These are phyloP conservation scores for Pluvianellus socialis DNA, from an alignment of 2,113 vertebrate genomes.

Conservation along the genomic window DNA sequence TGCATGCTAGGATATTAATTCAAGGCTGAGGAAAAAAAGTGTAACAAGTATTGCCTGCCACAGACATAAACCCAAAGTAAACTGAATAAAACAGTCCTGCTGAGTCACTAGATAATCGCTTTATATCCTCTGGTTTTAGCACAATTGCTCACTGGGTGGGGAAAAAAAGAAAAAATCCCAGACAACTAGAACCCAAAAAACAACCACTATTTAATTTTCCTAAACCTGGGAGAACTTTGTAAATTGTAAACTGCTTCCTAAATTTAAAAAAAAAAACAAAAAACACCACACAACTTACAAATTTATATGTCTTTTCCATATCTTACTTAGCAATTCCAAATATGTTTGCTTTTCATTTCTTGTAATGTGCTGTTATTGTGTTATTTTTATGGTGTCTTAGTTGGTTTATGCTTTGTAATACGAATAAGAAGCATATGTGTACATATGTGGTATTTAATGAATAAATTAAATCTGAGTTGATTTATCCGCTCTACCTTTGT, in stretches of 20 bases:
- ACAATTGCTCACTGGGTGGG: neutral
- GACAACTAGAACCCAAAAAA: neutral
- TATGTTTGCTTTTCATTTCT: neutral
- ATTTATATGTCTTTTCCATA: neutral
- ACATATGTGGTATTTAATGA: constrained; percentile 20
- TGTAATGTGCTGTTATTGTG: neutral
- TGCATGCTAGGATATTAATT: neutral
- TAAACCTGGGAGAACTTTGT: neutral
- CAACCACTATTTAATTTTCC: neutral
- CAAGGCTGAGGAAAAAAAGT: neutral
- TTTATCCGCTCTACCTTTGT: constrained; percentile 43
- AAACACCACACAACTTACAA: neutral
- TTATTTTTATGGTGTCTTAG: neutral
- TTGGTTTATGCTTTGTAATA: neutral
- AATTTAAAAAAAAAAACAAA: neutral
- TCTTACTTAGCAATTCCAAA: neutral
- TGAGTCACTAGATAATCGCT: neutral
- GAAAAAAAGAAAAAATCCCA: neutral
- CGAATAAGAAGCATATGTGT: neutral
- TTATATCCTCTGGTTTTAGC: neutral
- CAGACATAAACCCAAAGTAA: neutral
- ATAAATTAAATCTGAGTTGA: constrained; percentile 53
- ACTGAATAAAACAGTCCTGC: neutral
- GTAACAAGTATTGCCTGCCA: neutral
- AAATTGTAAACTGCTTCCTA: neutral